A percentile compares a stretch with the other conserved stretches of the same genome.
phyloP scores from a whole-genome alignment of 1,140 invertebrate genomes.

The Coptotermes formosanus region DNA sequence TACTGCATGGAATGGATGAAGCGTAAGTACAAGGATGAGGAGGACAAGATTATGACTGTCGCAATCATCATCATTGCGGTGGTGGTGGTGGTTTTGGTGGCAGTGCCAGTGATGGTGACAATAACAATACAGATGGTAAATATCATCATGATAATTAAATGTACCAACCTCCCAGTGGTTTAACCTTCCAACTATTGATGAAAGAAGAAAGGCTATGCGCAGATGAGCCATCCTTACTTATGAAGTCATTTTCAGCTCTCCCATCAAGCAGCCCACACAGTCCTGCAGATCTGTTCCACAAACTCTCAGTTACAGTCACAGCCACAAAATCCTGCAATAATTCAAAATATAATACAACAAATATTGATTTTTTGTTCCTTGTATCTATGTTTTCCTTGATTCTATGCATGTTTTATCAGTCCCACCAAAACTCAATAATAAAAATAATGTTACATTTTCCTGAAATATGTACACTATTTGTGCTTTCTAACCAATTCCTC shows the following conservation, averaged over 20 bases:
- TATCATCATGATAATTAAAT: no score
- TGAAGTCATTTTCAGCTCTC: slow-evolving; percentile 65
- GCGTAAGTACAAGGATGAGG: no score
- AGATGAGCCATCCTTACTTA: slow-evolving; percentile 55
- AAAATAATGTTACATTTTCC: no score
- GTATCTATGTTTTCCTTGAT: neutral
- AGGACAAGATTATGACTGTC: no score
- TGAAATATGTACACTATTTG: no score
- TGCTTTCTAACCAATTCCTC: no score
- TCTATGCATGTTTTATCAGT: neutral
- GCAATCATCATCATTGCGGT: no score
- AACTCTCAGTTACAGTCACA: slow-evolving; percentile 61
- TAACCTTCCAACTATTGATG: slow-evolving; percentile 65
- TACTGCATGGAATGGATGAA: no score
- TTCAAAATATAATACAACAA: neutral
- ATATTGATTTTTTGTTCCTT: neutral
- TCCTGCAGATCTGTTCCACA: slow-evolving; percentile 78
- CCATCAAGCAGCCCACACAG: slow-evolving; percentile 79
- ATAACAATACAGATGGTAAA: no score
- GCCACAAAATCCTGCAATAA: slow-evolving; percentile 55
- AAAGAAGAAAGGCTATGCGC: slow-evolving; percentile 53
- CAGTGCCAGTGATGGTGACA: no score
- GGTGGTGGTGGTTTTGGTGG: no score
- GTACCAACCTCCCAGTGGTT: slow-evolving; percentile 59
- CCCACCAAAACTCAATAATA: neutral